Conservation (phyloP, 35 echinoderm and acorn worm species). For the Anneissia japonica region DNA sequence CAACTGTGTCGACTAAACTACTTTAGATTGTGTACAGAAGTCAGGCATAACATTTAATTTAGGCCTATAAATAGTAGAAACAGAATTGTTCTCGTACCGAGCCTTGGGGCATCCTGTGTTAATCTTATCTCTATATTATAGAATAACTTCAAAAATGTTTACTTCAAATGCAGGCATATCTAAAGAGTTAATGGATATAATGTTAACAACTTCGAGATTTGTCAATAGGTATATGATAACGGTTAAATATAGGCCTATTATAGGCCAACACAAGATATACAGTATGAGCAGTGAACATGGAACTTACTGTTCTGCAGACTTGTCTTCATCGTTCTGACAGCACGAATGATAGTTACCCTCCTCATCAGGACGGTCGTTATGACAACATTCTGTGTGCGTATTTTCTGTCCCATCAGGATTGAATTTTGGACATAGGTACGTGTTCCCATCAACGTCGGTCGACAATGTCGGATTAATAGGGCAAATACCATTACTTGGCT, state of each 20-base stretch:
- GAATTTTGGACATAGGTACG: constrained; percentile 58
- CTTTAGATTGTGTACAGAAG: too few species aligned
- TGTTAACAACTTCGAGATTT: not conserved
- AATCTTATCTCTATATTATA: too few species aligned
- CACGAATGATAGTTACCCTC: constrained; percentile 65
- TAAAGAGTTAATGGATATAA: too few species aligned
- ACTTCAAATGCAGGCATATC: too few species aligned
- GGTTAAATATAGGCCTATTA: not conserved
- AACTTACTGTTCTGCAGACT: constrained; percentile 47
- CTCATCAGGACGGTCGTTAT: constrained; percentile 59
- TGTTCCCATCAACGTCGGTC: constrained; percentile 38
- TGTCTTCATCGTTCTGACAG: constrained; percentile 39
- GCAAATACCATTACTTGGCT: constrained; percentile 24
- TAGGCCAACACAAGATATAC: not conserved
- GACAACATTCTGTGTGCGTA: constrained; percentile 72
- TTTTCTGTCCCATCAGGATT: constrained; percentile 70
- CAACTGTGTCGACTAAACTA: too few species aligned
- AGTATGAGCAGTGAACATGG: not conserved
- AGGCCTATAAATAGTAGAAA: too few species aligned
- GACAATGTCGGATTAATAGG: constrained; percentile 25
- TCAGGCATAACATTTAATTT: too few species aligned
- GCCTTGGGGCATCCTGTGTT: too few species aligned
- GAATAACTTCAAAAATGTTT: too few species aligned
- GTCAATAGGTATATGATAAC: not conserved
- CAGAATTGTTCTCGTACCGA: too few species aligned